Evolutionary conservation across 2,113 vertebrate species (phyloP), one percentile per base, ranked within the genome.

Genomic region (Thinocorus orbignyianus): DNA sequence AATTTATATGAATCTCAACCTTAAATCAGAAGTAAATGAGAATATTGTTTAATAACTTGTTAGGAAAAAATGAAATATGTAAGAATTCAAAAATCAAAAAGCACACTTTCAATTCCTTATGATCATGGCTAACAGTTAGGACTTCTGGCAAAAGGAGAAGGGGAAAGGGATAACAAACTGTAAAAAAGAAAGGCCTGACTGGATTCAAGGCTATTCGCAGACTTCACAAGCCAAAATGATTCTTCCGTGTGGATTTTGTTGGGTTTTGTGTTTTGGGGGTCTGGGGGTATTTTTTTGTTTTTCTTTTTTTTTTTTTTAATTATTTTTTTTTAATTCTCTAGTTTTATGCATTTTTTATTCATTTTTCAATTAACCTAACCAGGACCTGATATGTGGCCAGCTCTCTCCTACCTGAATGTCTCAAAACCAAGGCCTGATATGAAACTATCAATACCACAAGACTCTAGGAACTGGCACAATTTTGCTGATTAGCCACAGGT

Each of bases 331-430:
- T 57, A 13, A 17, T 73, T 84, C 33, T 84, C 13, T 28, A 16
- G 3, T 58, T 69, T 60, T 13, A 44, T 51, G 7, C 7, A 26
- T 51, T 74, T 85, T 66, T 31, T 4, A n/a, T n/a, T n/a, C n/a
- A n/a, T n/a, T n/a, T n/a, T n/a, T n/a, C n/a, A n/a, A n/a, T n/a
- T 37, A 39, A 60, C 13, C 35, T 73, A 78, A 18, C 0, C 0
- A 35, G 28, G 18, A 79, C 20, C 30, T 55, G 41, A 49, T 48
- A 55, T 5, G 16, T 41, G 37, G 28, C 37, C 25, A 11, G 41
- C 17, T 31, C 7, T 55, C n/a, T 79, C 15, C 44, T 73, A 71
- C 35, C 16, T 37, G 37, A 62, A 37, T 24, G 7, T 60, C n/a
- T 79, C 15, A 39, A 60, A 78, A 18, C 0, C 1, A 42, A 5